Percentiles rank a stretch among this genome's conserved stretches.
Conservation (phyloP, 2,888 invertebrate species). For the Tenthredo amoena region DNA sequence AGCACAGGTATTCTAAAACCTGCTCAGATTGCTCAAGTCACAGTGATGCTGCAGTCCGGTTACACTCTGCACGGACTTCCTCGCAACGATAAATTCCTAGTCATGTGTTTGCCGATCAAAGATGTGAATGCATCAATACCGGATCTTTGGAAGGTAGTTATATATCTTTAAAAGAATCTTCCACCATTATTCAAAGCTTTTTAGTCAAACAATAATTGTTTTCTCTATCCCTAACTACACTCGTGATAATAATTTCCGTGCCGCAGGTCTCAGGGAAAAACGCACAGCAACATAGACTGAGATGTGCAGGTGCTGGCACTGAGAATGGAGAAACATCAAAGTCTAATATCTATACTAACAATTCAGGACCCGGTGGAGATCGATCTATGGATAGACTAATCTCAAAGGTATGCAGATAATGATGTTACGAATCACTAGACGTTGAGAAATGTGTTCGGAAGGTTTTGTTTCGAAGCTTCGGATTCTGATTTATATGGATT, state of each 20-base stretch:
- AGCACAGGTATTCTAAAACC: slow-evolving; percentile 88
- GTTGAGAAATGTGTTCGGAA: neutral
- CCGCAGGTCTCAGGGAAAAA: slow-evolving; percentile 79
- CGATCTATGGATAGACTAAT: slow-evolving; percentile 69
- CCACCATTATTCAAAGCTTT: neutral
- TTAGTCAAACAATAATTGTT: neutral
- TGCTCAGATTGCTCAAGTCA: slow-evolving; percentile 83
- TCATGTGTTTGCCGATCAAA: slow-evolving; percentile 88
- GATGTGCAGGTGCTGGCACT: slow-evolving; percentile 80
- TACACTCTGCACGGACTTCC: slow-evolving; percentile 84
- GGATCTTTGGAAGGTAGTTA: slow-evolving; percentile 87
- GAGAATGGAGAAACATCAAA: slow-evolving; percentile 67
- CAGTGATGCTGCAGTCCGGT: slow-evolving; percentile 88
- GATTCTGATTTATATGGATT: slow-evolving; percentile 1
- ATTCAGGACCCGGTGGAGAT: slow-evolving; percentile 64
- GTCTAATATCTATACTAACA: slow-evolving; percentile 64
- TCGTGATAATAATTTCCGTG: neutral
- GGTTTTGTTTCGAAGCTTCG: neutral
- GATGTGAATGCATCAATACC: slow-evolving; percentile 80
- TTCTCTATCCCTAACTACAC: neutral
- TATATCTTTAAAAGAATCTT: slow-evolving; percentile 12
- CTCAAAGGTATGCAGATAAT: slow-evolving; percentile 67
- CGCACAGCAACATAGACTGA: slow-evolving; percentile 86
- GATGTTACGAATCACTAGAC: neutral
- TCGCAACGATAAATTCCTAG: slow-evolving; percentile 90